phyloP scores from a whole-genome alignment of 2,888 invertebrate species.

The Chymomyza amoena region DNA sequence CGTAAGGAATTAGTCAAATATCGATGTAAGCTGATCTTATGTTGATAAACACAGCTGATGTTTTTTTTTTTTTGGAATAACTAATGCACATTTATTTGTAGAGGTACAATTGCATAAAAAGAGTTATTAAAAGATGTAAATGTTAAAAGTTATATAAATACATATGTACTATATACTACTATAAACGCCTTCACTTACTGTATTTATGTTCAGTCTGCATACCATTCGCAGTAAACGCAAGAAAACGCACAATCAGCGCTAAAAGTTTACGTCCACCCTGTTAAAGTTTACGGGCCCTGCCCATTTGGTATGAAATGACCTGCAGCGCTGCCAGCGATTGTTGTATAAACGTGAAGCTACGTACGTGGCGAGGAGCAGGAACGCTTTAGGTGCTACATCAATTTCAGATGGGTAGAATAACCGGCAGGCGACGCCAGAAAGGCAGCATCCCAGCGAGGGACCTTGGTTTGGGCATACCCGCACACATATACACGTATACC shows the following conservation, averaged over 20 bases:
- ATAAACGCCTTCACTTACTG: conserved; percentile 27
- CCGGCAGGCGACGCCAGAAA: conserved; percentile 30
- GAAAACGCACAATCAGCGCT: conserved; percentile 52
- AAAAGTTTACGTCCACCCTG: conserved; percentile 63
- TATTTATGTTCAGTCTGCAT: conserved; percentile 13
- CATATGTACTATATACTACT: conserved; percentile 9
- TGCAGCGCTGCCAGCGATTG: conserved; percentile 37
- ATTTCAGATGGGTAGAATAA: conserved; percentile 58
- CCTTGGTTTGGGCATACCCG: conserved; percentile 29
- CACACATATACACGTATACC: conserved; percentile 17
- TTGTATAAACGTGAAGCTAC: conserved; percentile 51
- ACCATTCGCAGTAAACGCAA: not conserved
- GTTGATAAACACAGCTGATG: not conserved
- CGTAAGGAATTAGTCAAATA: not conserved
- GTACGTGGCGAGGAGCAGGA: conserved; percentile 25
- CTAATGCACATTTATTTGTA: not conserved
- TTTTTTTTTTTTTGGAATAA: not conserved
- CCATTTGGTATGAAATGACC: conserved; percentile 45
- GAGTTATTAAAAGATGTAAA: conserved; percentile 19
- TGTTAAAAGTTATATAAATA: conserved; percentile 45
- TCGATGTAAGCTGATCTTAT: not conserved
- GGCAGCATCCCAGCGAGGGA: conserved; percentile 48
- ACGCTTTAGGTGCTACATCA: conserved; percentile 68
- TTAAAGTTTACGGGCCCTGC: conserved; percentile 60
- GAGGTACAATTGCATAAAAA: too few relatives aligned